These are phyloP conservation scores for Euschistus heros DNA, from an alignment of 1,140 invertebrate species.

Conservation along the genomic window DNA sequence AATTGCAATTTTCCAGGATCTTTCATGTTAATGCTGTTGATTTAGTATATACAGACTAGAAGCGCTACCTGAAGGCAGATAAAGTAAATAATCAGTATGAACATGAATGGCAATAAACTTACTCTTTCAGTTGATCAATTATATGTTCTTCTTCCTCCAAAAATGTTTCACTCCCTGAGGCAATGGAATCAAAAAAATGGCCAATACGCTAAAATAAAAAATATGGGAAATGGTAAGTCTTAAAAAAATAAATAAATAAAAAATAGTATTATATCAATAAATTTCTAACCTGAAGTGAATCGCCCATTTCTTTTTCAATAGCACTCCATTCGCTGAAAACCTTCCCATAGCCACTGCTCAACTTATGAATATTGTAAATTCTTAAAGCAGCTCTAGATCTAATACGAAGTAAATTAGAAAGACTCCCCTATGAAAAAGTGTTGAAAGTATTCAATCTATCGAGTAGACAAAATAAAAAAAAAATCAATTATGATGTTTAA, in stretches of 20 bases:
- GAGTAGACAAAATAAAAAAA: slow-evolving; percentile 19
- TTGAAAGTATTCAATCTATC: slow-evolving; percentile 10
- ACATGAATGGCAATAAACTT: slow-evolving; percentile 4
- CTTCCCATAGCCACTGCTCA: slow-evolving; percentile 70
- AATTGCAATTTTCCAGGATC: no score
- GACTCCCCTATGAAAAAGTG: slow-evolving; percentile 36
- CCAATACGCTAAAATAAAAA: slow-evolving; percentile 43
- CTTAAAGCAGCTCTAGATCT: slow-evolving; percentile 61
- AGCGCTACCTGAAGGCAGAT: no score
- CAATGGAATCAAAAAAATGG: slow-evolving; percentile 65
- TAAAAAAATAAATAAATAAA: not conserved
- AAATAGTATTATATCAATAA: not conserved
- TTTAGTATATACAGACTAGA: no score
- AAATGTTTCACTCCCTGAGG: slow-evolving; percentile 59
- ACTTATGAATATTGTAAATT: slow-evolving; percentile 66
- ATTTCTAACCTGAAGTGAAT: slow-evolving; percentile 52
- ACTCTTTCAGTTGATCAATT: slow-evolving; percentile 76
- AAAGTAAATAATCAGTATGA: not conserved
- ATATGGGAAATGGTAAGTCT: not conserved
- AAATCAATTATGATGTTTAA: not conserved
- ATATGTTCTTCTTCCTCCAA: slow-evolving; percentile 73
- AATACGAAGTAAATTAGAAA: slow-evolving; percentile 40
- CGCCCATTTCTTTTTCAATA: slow-evolving; percentile 71
- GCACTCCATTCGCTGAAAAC: slow-evolving; percentile 79
- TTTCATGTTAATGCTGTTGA: no score